Percentiles rank a stretch among this genome's conserved stretches.
Evolutionary conservation across 2,888 invertebrate species (phyloP).

Genomic region (Cerastis leucographa): DNA sequence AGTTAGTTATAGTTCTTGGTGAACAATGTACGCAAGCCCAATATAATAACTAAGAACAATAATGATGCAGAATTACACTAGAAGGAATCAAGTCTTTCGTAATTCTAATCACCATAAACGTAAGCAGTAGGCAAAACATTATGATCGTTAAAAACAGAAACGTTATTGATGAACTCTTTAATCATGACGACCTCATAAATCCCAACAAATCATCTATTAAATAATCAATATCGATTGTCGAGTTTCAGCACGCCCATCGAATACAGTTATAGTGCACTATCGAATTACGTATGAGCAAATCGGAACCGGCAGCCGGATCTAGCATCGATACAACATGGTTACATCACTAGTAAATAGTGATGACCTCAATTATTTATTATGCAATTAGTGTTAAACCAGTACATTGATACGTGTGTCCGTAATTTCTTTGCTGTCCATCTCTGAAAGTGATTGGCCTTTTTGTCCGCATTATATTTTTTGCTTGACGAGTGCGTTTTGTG

Average conservation of each 20-base stretch:
- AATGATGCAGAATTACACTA: background rate
- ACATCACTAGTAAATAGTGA: conserved; percentile 74
- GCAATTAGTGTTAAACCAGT: conserved; percentile 70
- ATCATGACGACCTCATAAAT: conserved; percentile 15
- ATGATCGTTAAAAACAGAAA: conserved; percentile 23
- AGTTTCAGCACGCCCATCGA: conserved; percentile 54
- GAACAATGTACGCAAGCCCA: too few relatives aligned
- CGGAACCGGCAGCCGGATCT: conserved; percentile 81
- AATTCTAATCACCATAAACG: background rate
- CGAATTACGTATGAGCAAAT: conserved; percentile 68
- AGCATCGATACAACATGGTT: conserved; percentile 70
- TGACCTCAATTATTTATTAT: conserved; percentile 77
- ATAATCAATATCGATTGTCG: conserved; percentile 53
- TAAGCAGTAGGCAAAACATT: background rate
- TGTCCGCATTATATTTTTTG: conserved; percentile 10
- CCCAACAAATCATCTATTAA: conserved; percentile 37
- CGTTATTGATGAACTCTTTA: conserved; percentile 19
- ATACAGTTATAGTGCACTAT: conserved; percentile 58
- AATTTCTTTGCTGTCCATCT: conserved; percentile 55
- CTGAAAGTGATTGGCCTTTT: conserved; percentile 48
- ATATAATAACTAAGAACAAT: background rate
- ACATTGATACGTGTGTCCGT: conserved; percentile 60
- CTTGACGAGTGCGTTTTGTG: conserved; percentile 8
- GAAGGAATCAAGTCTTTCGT: background rate
- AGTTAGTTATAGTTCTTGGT: too few relatives aligned